Evolutionary conservation across 1,140 invertebrate species (phyloP).

Genomic region (Rhopalosiphum padi): DNA sequence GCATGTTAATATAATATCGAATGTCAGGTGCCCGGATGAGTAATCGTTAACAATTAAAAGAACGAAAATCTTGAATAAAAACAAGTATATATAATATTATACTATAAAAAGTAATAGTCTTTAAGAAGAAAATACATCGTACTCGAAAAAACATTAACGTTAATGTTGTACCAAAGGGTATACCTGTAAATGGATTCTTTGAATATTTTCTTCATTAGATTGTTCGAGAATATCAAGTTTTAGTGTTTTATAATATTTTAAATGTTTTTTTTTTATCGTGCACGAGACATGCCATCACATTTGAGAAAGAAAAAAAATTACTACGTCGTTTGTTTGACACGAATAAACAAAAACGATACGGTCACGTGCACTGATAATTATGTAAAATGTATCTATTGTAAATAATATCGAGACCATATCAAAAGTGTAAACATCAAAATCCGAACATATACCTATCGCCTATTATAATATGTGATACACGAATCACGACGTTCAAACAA

Average conservation of each 20-base stretch:
- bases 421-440: neutral
- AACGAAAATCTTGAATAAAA: constrained; percentile 21
- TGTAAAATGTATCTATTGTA: neutral
- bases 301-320: neutral
- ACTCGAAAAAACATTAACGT: constrained; percentile 12
- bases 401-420: neutral
- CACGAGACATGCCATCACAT: neutral
- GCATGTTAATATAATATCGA: constrained; percentile 18
- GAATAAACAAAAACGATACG: neutral
- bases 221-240: constrained; percentile 9
- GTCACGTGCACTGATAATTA: constrained; percentile 8
- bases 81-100: neutral
- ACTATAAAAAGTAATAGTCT: constrained; percentile 49
- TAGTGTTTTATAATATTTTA: constrained; percentile 6
- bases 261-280: neutral
- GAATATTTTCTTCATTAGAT: constrained; percentile 16
- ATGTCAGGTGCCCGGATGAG: constrained; percentile 1
- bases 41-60: constrained; percentile 26
- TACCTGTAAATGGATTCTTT: constrained; percentile 42
- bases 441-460: neutral
- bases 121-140: constrained; percentile 9
- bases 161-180: neutral
- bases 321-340: neutral
- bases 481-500: neutral
- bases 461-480: neutral